Evolutionary conservation across 2,888 invertebrate species (phyloP).

Genomic region (Zele albiditarsus): DNA sequence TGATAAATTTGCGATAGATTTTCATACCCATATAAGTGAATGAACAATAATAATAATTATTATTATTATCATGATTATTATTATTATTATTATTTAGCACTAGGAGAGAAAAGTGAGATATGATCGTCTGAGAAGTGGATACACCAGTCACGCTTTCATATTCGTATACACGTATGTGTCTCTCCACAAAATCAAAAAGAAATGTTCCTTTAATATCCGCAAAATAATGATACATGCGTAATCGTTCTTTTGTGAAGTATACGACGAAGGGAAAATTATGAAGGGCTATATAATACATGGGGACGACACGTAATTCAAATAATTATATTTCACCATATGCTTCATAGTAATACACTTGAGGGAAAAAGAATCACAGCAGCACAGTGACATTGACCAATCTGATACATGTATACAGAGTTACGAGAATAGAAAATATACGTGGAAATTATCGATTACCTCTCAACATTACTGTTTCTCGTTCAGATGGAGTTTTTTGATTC

Average conservation of each 20-base stretch:
- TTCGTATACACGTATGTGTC: not conserved
- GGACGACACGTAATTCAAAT: too few relatives aligned
- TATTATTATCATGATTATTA: constrained; percentile 14
- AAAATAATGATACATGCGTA: too few relatives aligned
- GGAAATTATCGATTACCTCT: constrained; percentile 20
- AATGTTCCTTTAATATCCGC: too few relatives aligned
- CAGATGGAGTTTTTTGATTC: constrained; percentile 10
- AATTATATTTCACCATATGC: too few relatives aligned
- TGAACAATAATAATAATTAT: not conserved
- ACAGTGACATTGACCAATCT: not conserved
- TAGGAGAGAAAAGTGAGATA: constrained; percentile 2
- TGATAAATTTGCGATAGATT: too few relatives aligned
- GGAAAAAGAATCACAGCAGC: not conserved
- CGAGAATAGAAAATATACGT: not conserved
- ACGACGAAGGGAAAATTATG: too few relatives aligned
- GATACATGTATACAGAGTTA: not conserved
- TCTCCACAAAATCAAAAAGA: not conserved
- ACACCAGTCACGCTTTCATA: constrained; percentile 29
- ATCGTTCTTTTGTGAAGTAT: too few relatives aligned
- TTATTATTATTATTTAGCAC: not conserved
- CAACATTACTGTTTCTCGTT: not conserved
- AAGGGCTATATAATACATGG: too few relatives aligned
- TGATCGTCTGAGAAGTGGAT: not conserved
- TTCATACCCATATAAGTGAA: too few relatives aligned
- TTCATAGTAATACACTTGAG: too few relatives aligned